These are phyloP conservation scores for Drymonia ruficornis DNA, from an alignment of 2,888 invertebrate genomes.

Conservation along the genomic window DNA sequence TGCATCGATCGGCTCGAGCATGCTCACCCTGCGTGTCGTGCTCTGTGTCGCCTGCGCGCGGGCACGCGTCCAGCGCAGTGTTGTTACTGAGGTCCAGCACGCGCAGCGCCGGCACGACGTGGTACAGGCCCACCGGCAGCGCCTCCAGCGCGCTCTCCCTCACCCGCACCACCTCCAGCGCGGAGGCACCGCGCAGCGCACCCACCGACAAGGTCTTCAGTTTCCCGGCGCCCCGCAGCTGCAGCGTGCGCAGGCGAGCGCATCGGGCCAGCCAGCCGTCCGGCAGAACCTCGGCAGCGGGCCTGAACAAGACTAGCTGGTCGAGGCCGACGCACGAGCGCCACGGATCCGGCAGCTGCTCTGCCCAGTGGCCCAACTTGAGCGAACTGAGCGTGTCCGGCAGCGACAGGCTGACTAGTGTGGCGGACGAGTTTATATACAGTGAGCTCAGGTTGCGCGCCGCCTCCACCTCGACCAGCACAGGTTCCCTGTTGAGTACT, in stretches of 20 bases:
- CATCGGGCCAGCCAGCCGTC: not conserved
- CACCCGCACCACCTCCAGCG: not conserved
- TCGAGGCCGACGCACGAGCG: not conserved
- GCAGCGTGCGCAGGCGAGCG: not conserved
- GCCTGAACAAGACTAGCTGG: not conserved
- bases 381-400: constrained; percentile 80
- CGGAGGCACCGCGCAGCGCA: not conserved
- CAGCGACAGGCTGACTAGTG: constrained; percentile 96
- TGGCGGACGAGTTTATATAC: constrained; percentile 97
- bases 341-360: not conserved
- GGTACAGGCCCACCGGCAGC: not conserved
- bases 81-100: not conserved
- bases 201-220: not conserved
- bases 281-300: not conserved
- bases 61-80: too few relatives aligned
- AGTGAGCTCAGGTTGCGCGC: not conserved
- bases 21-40: too few relatives aligned
- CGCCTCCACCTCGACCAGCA: not conserved
- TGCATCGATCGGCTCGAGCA: too few relatives aligned
- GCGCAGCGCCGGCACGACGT: not conserved
- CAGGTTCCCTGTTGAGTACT: constrained; percentile 2
- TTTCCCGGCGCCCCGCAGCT: not conserved
- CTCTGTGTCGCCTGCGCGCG: too few relatives aligned
- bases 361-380: constrained; percentile 92
- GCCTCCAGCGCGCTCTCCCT: not conserved